These are phyloP conservation scores for Caradrina kadenii DNA, from an alignment of 2,888 invertebrate genomes.

Conservation along the genomic window DNA sequence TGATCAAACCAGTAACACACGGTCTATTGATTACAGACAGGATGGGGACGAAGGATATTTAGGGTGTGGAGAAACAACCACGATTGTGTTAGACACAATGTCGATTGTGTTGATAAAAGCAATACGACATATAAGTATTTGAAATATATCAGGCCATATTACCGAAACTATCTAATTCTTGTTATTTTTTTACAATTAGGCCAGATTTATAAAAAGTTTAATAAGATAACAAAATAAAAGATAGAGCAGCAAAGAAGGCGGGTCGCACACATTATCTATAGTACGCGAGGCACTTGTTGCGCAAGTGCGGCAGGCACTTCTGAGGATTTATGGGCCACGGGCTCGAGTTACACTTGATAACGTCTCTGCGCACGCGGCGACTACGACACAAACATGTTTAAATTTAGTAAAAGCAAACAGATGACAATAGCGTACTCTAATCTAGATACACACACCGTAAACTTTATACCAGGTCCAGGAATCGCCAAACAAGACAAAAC, in stretches of 20 bases:
- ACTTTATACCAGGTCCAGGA: constrained; percentile 2
- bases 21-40: constrained; percentile 79
- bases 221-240: constrained; percentile 66
- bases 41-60: constrained; percentile 73
- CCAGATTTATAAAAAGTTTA: constrained; percentile 27
- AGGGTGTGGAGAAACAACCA: constrained; percentile 68
- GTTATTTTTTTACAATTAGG: neutral
- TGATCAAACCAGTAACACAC: constrained; percentile 80
- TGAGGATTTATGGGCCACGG: constrained; percentile 84
- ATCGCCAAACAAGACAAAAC: neutral
- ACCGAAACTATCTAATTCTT: neutral
- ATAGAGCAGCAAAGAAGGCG: constrained; percentile 68
- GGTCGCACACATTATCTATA: constrained; percentile 69
- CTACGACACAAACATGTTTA: constrained; percentile 75
- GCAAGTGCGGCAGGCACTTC: constrained; percentile 82
- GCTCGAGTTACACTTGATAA: constrained; percentile 87
- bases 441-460: constrained; percentile 44
- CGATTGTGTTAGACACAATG: constrained; percentile 37
- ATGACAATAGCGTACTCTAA: constrained; percentile 67
- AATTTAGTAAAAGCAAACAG: constrained; percentile 73
- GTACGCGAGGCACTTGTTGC: constrained; percentile 82
- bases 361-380: constrained; percentile 76
- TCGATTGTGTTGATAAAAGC: constrained; percentile 20
- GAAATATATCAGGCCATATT: neutral
- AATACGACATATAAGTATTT: constrained; percentile 25